Base-by-base conservation (phyloP, 2,797 vertebrate species). In the Ispidina lecontei region DNA sequence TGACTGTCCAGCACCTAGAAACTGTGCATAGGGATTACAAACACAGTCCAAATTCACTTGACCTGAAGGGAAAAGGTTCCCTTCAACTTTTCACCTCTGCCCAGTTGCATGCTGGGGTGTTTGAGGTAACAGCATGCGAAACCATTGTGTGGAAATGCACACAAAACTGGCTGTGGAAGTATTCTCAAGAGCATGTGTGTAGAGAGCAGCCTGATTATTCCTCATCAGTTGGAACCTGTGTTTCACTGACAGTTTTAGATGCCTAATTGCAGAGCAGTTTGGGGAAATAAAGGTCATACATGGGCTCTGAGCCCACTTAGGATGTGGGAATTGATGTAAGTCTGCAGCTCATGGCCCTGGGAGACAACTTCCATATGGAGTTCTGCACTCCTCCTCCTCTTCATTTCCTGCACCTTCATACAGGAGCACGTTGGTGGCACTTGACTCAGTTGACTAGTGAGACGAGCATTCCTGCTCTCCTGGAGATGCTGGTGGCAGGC, bases 31-130 rank as follows among this genome's bases (percentile, higher is more conserved):
- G 59, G 33, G 28, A 12, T 43, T 58, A 29, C 16, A 14, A 65
- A 46, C 47, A 39, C 52, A 55, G 41, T 29, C 52, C 46, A 29
- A 20, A 64, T 79, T 68, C 26, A 9, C 59, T 5, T 28, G 52
- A 58, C 17, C 17, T 31, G 37, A 26, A 80, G 41, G 46, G 29
- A 82, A 44, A 87, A 44, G 12, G 6, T 7, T 54, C 10, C 8
- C 12, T 62, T 12, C 62, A 31, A 35, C 9, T 73, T 68, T 55
- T 76, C 31, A 21, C 26, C 15, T 37, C 71, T 52, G 20, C 7
- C 29, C 44, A 31, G 37, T 7, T 4, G 12, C 12, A 11, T 0
- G 0, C 0, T 44, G 62, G 31, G 44, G 14, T 4, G 6, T 60
- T 71, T 52, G 70, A 4, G 3, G 4, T 37, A 51, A 6, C 12